A percentile compares a stretch with the other conserved stretches of the same genome.
Evolutionary conservation across 1,140 invertebrate genomes (phyloP).

Genomic region (Heliothis virescens): DNA sequence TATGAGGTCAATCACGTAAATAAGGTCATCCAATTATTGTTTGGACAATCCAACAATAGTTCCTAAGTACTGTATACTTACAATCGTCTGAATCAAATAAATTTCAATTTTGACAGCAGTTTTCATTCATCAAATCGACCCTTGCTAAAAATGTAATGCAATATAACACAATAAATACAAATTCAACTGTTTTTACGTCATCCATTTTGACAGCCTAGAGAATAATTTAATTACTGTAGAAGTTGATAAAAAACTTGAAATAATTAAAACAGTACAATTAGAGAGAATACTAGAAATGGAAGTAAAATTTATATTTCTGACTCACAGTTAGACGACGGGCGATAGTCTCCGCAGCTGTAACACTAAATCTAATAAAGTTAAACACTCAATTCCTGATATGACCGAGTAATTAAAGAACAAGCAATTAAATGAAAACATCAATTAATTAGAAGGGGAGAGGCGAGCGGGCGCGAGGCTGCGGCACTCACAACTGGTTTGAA

Average conservation of each 20-base stretch:
- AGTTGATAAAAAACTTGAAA: not conserved
- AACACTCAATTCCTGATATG: constrained; percentile 69
- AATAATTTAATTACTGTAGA: constrained; percentile 14
- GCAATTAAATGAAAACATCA: constrained; percentile 84
- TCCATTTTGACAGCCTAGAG: not conserved
- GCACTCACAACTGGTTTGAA: constrained; percentile 80
- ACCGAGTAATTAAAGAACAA: constrained; percentile 74
- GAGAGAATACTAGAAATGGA: constrained; percentile 38
- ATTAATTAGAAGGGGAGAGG: constrained; percentile 83
- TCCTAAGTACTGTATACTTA: no score
- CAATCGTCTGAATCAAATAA: not conserved
- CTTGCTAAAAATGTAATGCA: not conserved
- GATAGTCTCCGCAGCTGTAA: constrained; percentile 52
- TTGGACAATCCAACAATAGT: not conserved
- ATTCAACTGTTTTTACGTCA: constrained; percentile 2
- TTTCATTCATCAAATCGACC: constrained; percentile 9
- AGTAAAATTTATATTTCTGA: constrained; percentile 48
- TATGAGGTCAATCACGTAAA: not conserved
- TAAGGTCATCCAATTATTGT: not conserved
- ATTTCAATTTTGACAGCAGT: constrained; percentile 2
- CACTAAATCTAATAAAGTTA: constrained; percentile 66
- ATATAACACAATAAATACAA: constrained; percentile 19
- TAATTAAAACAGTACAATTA: constrained; percentile 19
- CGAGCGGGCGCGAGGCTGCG: constrained; percentile 78
- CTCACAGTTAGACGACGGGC: constrained; percentile 55